These are phyloP conservation scores for Alloscopus bannaensis DNA, from an alignment of 2,888 invertebrate species.

Conservation along the genomic window DNA sequence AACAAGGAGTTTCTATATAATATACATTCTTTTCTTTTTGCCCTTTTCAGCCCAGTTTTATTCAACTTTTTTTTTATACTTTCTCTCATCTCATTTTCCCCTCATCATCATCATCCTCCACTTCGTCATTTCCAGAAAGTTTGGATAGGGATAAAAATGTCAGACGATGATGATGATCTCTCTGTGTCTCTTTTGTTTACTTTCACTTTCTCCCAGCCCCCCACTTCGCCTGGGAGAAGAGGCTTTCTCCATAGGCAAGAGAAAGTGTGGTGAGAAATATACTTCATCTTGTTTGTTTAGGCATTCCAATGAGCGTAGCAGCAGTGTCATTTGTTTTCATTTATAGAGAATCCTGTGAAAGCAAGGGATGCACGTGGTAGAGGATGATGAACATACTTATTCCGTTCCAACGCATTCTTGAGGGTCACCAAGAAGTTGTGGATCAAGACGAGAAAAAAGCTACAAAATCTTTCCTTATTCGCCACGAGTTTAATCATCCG, in stretches of 20 bases:
- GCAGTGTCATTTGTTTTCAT: too few relatives aligned
- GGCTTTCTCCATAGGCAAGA: not conserved
- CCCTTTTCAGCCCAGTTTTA: not conserved
- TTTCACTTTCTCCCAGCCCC: conserved; percentile 35
- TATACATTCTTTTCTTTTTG: not conserved
- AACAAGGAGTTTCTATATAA: too few relatives aligned
- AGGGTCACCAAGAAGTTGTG: conserved; percentile 30
- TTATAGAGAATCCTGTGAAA: too few relatives aligned
- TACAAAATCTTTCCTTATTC: conserved; percentile 8
- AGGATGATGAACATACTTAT: too few relatives aligned
- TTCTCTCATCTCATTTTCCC: conserved; percentile 40
- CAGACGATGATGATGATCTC: conserved; percentile 39
- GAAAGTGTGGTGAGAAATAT: not conserved
- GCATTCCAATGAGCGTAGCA: not conserved
- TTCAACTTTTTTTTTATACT: conserved; percentile 11
- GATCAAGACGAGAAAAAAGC: not conserved
- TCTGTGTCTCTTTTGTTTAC: conserved; percentile 32
- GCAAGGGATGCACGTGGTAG: too few relatives aligned
- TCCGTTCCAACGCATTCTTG: conserved; percentile 19
- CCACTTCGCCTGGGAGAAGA: conserved; percentile 9
- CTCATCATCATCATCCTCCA: conserved; percentile 31
- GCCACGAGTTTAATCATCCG: not conserved
- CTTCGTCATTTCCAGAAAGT: conserved; percentile 39
- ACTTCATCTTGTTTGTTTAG: too few relatives aligned
- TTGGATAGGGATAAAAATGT: conserved; percentile 24